Evolutionary conservation across 2,797 vertebrate species (phyloP).

Genomic region (Lepidocolaptes lacrymiger): DNA sequence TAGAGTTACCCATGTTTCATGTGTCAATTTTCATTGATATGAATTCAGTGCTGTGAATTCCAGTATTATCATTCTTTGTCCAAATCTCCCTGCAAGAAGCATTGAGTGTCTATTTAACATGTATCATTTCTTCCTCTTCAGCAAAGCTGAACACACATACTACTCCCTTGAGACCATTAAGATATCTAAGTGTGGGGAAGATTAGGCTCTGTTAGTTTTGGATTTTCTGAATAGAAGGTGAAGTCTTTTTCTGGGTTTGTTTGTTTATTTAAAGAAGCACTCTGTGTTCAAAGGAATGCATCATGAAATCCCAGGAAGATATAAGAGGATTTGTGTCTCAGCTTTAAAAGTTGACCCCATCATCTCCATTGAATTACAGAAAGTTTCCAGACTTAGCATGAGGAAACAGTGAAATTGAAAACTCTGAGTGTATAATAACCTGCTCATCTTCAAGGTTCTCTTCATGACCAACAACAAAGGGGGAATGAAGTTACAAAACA

Average conservation of each 20-base stretch:
- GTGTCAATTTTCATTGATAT: neutral
- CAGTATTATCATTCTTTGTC: neutral
- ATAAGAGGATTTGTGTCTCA: neutral
- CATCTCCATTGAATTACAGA: neutral
- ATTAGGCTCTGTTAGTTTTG: neutral
- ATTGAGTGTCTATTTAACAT: neutral
- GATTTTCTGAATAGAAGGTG: neutral
- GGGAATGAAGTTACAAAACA: neutral
- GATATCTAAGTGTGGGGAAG: neutral
- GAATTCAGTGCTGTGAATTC: neutral
- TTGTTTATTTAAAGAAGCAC: neutral
- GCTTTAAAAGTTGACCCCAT: conserved; percentile 6
- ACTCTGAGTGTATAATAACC: neutral
- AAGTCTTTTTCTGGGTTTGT: neutral
- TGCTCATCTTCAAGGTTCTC: neutral
- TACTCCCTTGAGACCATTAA: neutral
- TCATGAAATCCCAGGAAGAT: neutral
- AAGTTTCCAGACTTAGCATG: neutral
- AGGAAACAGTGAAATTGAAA: neutral
- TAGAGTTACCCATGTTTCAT: neutral
- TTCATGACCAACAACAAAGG: neutral
- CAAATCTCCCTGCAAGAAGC: neutral
- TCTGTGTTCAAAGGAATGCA: neutral
- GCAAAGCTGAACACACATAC: neutral
- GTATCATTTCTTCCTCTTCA: neutral